Base-by-base conservation (phyloP, 2,797 vertebrate species). In the Lophotriccus pileatus region DNA sequence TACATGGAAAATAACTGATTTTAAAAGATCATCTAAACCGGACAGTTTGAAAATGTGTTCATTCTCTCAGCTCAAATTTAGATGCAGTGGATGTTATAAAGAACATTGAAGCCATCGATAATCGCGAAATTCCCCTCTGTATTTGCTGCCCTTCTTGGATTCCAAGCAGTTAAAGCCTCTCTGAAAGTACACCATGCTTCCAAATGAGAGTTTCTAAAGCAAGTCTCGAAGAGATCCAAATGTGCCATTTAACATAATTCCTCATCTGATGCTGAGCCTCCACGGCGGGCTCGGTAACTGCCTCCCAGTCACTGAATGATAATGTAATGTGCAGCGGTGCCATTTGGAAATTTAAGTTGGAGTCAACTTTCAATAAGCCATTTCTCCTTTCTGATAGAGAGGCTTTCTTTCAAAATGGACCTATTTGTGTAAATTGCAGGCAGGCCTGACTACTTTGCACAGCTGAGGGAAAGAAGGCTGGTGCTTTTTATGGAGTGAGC, bases 401-500 rank as follows among this genome's bases (percentile, higher is more conserved):
- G 34, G 12, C 68, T 93, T 95, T 84, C 77, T 84, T 93, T 69
- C 43, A 87, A 89, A 87, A 83, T 72, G 55, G 91, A 37, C 17
- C 30, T 36, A 66, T 97, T 90, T 96, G 78, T 82, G 56, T 55
- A 96, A 96, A 94, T 87, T 78, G 73, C 75, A 87, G 80, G 50
- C 81, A 69, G 49, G 16, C 34, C 74, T 47, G 83, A 69, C 47
- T 76, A 14, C 70, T 96, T 96, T 96, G 90, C 87, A 78, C 67
- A 43, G 56, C 25, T 25, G 73, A 88, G 64, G 83, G 70, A 95
- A 53, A 85, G 68, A 52, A 74, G 73, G 37, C 68, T 89, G 39
- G 58, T 62, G 63, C 46, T 86, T 97, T 95, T 97, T 97, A 97
- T 94, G 89, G 92, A 96, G 84, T 93, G 60, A 87, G 64, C 94